Percentiles rank a stretch among this genome's conserved stretches.
Conservation (phyloP, 2,888 invertebrate species). For the Imbricaverruca yamaguchii region DNA sequence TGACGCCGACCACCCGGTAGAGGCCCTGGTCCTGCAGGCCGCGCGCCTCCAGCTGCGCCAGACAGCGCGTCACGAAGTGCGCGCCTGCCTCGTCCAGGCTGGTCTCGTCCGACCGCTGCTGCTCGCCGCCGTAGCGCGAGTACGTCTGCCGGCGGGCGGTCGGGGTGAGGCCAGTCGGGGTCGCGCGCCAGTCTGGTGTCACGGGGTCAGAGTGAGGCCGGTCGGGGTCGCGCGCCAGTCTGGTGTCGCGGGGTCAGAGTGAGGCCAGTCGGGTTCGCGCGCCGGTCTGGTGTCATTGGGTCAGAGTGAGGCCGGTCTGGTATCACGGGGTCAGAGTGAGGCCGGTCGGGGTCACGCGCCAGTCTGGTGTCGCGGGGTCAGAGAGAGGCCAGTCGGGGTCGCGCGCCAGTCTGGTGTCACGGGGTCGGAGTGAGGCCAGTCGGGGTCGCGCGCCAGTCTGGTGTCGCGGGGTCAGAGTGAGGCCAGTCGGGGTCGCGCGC, state of each 20-base stretch:
- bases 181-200: too few species aligned
- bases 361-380: too few species aligned
- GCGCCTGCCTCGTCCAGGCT: slow-evolving; percentile 83
- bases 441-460: background rate
- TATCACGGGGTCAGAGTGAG: too few species aligned
- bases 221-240: background rate
- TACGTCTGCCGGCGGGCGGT: background rate
- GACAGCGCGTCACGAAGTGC: slow-evolving; percentile 76
- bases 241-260: background rate
- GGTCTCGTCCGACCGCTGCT: slow-evolving; percentile 51
- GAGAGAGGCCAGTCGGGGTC: too few species aligned
- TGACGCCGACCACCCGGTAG: slow-evolving; percentile 89
- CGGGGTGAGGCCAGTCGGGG: background rate
- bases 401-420: too few species aligned
- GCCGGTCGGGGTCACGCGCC: too few species aligned
- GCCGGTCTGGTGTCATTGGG: background rate
- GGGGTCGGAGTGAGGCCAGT: too few species aligned
- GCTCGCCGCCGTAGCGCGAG: background rate
- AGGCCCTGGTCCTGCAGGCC: slow-evolving; percentile 94
- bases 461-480: too few species aligned
- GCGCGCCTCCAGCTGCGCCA: slow-evolving; percentile 72
- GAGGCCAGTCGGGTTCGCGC: background rate
- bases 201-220: background rate
- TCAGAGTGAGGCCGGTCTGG: background rate
- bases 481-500: too few species aligned